Evolutionary conservation across 2,797 vertebrate genomes (phyloP).

Genomic region (Onychomys leucogaster): DNA sequence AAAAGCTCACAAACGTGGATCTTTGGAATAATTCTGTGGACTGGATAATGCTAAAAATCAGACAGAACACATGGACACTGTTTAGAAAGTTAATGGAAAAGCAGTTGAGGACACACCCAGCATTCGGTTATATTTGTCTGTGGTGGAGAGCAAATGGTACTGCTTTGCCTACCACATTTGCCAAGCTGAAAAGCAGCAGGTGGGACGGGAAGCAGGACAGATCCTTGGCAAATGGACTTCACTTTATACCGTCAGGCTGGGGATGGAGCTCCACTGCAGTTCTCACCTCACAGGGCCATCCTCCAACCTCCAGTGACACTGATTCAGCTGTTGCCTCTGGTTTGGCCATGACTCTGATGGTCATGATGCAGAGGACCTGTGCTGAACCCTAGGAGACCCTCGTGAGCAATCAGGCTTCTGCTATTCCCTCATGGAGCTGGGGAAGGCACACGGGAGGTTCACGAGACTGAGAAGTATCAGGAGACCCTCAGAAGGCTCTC

Average conservation of each 20-base stretch:
- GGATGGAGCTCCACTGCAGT: too few relatives aligned
- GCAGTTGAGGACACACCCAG: neutral
- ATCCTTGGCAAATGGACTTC: neutral
- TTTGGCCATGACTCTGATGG: too few relatives aligned
- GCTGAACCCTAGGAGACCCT: neutral
- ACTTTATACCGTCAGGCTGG: neutral
- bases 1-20: neutral
- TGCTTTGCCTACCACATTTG: neutral
- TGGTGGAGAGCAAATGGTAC: neutral
- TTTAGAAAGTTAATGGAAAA: constrained; percentile 20
- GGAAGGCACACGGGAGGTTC: neutral
- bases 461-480: neutral
- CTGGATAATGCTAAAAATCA: neutral
- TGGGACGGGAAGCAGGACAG: neutral
- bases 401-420: too few relatives aligned
- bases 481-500: too few relatives aligned
- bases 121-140: neutral
- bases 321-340: neutral
- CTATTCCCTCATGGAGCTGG: neutral
- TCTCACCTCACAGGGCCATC: too few relatives aligned
- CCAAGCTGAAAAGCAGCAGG: neutral
- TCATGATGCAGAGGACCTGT: neutral
- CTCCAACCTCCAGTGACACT: neutral
- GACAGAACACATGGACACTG: neutral
- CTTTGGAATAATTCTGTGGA: neutral